Percentiles rank a stretch among this genome's conserved stretches.
Conservation (phyloP, 2,113 vertebrate genomes). For the Scartelaos histophorus region DNA sequence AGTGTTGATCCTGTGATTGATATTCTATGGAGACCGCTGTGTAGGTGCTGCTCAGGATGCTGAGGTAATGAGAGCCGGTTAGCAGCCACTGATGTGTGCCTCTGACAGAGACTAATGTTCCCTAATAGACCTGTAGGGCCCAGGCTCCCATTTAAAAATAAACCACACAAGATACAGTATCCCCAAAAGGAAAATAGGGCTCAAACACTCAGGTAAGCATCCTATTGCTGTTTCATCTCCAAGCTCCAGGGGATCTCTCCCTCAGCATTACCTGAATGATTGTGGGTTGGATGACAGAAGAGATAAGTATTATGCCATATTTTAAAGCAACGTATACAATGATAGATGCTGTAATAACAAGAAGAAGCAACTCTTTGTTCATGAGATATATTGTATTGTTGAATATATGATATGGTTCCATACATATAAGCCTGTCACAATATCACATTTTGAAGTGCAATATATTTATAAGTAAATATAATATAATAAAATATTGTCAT, state of each 20-base stretch:
- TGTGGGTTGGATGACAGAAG: not conserved
- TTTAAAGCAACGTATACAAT: not conserved
- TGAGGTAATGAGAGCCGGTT: conserved; percentile 10
- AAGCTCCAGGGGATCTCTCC: not conserved
- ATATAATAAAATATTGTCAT: too few relatives aligned
- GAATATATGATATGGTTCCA: too few relatives aligned
- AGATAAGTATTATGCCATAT: not conserved
- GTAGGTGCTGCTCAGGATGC: conserved; percentile 11
- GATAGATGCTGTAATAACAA: not conserved
- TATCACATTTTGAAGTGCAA: too few relatives aligned
- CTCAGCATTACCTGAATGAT: not conserved
- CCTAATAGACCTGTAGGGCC: conserved; percentile 11
- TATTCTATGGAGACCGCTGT: conserved; percentile 11
- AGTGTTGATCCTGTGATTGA: conserved; percentile 10
- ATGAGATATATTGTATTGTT: too few relatives aligned
- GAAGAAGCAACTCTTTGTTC: not conserved
- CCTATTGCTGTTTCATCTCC: not conserved
- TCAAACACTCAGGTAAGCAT: not conserved
- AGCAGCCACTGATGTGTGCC: conserved; percentile 10
- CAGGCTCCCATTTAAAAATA: conserved; percentile 2
- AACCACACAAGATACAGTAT: conserved; percentile 11
- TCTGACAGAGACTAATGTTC: conserved; percentile 14
- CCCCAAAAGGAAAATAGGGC: conserved; percentile 6
- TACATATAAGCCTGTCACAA: too few relatives aligned
- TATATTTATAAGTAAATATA: too few relatives aligned